Evolutionary conservation across 2,888 invertebrate genomes (phyloP).

Genomic region (Drosophila hamatofila): DNA sequence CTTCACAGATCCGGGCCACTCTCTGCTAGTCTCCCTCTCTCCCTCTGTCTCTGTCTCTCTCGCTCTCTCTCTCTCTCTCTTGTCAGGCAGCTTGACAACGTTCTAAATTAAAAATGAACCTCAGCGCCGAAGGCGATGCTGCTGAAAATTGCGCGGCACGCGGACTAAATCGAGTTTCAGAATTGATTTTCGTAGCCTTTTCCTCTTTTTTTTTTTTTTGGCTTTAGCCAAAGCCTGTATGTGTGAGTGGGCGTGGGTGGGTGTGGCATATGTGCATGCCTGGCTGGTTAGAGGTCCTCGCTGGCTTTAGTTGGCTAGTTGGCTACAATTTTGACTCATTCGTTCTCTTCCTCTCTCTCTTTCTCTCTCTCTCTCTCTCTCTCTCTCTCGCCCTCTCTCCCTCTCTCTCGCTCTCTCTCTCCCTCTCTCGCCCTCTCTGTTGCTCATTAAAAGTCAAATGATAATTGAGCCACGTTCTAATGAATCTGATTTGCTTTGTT

Average conservation of each 20-base stretch:
- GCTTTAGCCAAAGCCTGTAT: background rate
- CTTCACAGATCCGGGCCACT: slow-evolving; percentile 2
- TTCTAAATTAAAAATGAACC: slow-evolving; percentile 44
- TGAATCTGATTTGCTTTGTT: slow-evolving; percentile 6
- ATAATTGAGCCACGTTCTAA: slow-evolving; percentile 7
- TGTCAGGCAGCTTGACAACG: slow-evolving; percentile 21
- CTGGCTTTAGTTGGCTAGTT: background rate
- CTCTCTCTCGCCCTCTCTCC: background rate
- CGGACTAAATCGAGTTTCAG: slow-evolving; percentile 31
- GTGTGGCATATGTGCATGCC: background rate
- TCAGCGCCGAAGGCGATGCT: slow-evolving; percentile 27
- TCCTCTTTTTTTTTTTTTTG: background rate
- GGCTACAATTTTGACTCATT: no score
- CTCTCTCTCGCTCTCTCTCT: background rate
- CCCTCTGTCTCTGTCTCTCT: background rate
- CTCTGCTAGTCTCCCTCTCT: background rate
- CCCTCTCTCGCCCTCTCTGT: background rate
- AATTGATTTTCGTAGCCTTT: slow-evolving; percentile 34
- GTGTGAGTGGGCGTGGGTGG: background rate
- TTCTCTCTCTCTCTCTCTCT: background rate
- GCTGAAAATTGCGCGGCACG: slow-evolving; percentile 23
- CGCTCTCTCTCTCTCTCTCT: slow-evolving; percentile 8
- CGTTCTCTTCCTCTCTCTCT: background rate
- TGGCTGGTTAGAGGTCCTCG: background rate
- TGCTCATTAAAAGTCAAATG: slow-evolving; percentile 6